Evolutionary conservation across 2,888 invertebrate genomes (phyloP), one percentile per base, ranked within the genome.

Genomic region (Melinaea menophilus): DNA sequence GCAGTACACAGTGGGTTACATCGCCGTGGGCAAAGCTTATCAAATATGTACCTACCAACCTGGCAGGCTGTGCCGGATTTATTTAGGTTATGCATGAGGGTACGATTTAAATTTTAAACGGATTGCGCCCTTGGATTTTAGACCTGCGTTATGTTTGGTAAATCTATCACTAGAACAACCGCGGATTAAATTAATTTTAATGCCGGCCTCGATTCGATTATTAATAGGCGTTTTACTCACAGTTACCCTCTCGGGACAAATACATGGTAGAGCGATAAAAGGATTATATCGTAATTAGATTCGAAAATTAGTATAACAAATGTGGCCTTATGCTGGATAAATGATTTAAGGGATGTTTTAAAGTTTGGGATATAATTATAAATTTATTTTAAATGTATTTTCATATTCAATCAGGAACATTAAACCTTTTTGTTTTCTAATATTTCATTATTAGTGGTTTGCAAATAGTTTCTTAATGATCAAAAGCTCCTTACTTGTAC

Each of bases 81-180:
- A 88, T 90, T 90, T 90, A 88, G 90, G 89, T 86, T 90, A 90
- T 90, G 90, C 88, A 90, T 90, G 90, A 90, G 88, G 89, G 88
- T 89, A 82, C 84, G 82, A 86, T 90, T 90, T 89, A 90, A 90
- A 90, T 90, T 90, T 90, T 90, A 89, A 90, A 90, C 87, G 90
- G 88, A 90, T 89, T 88, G 88, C 82, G 86, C 88, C 90, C 88
- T 90, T 89, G 88, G 87, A 86, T 87, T 86, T 82, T 76, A 77
- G 81, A 79, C 80, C 82, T 79, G 81, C 84, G 84, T 86, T 85
- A 79, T 86, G 84, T 85, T 86, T 84, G 79, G 84, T 79, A 84
- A 84, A 89, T 86, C 88, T 88, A 90, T 90, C 85, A 88, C 86
- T 85, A 86, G 81, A 63, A 74, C 72, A 72, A 45, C 56, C 35